Evolutionary conservation across 2,888 invertebrate genomes (phyloP), one percentile per base, ranked within the genome.

Genomic region (Drosophila quinaria): DNA sequence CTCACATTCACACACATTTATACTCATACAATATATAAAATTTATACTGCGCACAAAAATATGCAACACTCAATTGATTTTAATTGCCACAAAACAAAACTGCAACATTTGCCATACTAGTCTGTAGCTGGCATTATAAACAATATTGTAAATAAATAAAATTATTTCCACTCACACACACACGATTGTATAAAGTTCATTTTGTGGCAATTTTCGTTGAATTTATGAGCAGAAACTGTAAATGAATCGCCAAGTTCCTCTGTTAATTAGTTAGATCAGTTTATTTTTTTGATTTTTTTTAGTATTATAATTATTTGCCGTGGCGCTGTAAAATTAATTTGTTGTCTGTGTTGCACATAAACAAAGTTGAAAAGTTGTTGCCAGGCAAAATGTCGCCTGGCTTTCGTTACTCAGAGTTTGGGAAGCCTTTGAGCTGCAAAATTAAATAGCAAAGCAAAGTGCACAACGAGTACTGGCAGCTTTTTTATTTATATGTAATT

Each of bases 391-490:
- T 80, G 72, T 82, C 68, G 64, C 70, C 61, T 41, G 22, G 52
- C 47, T 39, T 35, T 54, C 37, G 25, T 46, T 37, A 25, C 49
- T 39, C 33, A 62, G 60, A 78, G 84, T 81, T 87, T 84, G 60
- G 47, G 73, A 81, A 67, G 77, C 90, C 87, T 85, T 85, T 90
- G 85, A 85, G 90, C 74, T 73, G 65, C 85, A 82, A 90, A 90
- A 85, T 85, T 87, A 88, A 85, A 85, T 89, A 85, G 88, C 79
- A 85, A 74, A 78, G 88, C 86, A 89, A 81, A 85, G 90, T 85
- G 84, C 85, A 67, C 66, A 70, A 79, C 35, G 10, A 31, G 31
- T 31, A 31, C 69, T 72, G 50, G 76, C 72, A 78, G 68, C 59
- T 63, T 65, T 70, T 71, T 55, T 63, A 42, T 62, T 31, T 62